phyloP scores from a whole-genome alignment of 2,797 vertebrate genomes.

The Gallinago stenura region DNA sequence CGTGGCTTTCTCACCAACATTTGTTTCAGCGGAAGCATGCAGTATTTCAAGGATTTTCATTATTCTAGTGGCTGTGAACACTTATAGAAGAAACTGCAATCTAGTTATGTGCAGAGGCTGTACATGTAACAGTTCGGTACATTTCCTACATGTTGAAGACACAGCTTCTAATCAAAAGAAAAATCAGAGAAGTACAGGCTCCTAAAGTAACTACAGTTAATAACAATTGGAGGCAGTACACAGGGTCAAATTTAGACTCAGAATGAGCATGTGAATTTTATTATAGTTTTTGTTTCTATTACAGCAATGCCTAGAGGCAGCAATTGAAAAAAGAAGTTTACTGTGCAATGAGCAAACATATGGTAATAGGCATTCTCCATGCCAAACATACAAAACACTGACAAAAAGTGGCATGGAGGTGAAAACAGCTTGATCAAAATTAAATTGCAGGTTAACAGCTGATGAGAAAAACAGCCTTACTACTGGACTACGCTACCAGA shows the following conservation, averaged over 20 bases:
- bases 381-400: not conserved
- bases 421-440: not conserved
- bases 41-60: not conserved
- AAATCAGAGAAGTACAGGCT: not conserved
- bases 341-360: not conserved
- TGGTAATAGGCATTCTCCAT: not conserved
- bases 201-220: not conserved
- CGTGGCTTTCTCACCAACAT: not conserved
- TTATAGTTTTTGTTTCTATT: constrained; percentile 20
- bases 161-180: not conserved
- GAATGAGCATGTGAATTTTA: constrained; percentile 21
- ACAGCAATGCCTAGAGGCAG: constrained; percentile 14
- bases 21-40: not conserved
- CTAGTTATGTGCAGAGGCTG: not conserved
- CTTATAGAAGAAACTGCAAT: not conserved
- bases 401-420: not conserved
- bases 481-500: not conserved
- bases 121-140: not conserved
- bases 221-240: not conserved
- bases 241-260: constrained; percentile 26
- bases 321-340: not conserved
- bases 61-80: not conserved
- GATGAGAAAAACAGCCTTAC: constrained; percentile 11
- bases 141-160: not conserved
- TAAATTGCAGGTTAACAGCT: not conserved